Base-by-base conservation (phyloP, 1,140 invertebrate species). In the Temnothorax curvispinosus region DNA sequence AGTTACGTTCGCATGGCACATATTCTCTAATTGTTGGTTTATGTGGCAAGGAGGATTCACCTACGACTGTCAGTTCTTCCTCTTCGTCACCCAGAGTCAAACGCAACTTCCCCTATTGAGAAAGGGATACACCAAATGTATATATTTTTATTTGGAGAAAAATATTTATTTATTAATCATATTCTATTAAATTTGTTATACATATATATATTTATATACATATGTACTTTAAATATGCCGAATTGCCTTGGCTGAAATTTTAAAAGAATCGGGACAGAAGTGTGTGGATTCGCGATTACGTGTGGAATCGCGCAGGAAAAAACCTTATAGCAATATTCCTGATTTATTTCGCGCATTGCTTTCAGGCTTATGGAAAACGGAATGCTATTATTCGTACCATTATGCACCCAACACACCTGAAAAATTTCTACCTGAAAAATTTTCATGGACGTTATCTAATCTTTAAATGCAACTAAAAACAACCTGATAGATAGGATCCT, bases 401-500 rank as follows among this genome's bases (percentile, higher is more conserved):
- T 94, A 60, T 88, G 72, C 18, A 94, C 71, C 91, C 93, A 93
- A 80, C 82, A 75, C 21, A 87, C 85, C 94, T 94, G 21, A 41
- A 86, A 80, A 85, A 74, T 41, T 35, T 67, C n/a, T 27, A 27
- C 38, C 18, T 38, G 6, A 13, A 27, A 27, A 27, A 27, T 27
- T 18, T 18, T 62, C 64, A 62, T 3, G 1, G 6, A 47, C 3
- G 0, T 56, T 9, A 60, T 21, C 41, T 6, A 35, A 9, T 38
- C 32, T 52, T n/a, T 32, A 47, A 56, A 56, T 15, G 3, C 2
- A 50, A 52, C 11, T 38, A 21, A 44, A 44, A 44, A 64, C 71
- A 69, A 94, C 93, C 77, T 89, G 85, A 69, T 84, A 88, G 0
- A 88, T 47, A 15, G 90, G 84, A 54, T 71, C 71, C 3, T 78